Evolutionary conservation across 2,113 vertebrate species (phyloP).

Genomic region (Lepisosteus oculatus): DNA sequence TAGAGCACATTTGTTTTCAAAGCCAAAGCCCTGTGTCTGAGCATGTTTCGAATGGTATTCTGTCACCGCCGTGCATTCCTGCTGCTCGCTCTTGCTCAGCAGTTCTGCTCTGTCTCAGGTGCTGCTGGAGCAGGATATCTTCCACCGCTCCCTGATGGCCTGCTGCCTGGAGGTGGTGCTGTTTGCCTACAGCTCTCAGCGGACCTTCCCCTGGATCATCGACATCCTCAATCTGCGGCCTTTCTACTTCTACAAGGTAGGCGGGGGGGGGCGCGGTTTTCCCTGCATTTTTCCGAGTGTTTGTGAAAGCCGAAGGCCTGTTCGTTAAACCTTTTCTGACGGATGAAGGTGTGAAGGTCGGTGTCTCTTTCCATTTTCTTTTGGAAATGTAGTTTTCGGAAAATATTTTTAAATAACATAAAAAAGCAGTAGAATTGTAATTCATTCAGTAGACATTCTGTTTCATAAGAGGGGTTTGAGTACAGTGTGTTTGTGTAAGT

Average conservation of each 20-base stretch:
- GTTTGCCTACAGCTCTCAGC: constrained; percentile 90
- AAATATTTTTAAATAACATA: no score
- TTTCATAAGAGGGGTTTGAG: not conserved
- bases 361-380: no score
- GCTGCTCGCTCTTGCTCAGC: not conserved
- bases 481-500: not conserved
- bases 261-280: not conserved
- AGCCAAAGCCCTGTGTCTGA: not conserved
- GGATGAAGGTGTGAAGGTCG: no score
- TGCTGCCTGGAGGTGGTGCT: constrained; percentile 95
- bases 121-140: constrained; percentile 88
- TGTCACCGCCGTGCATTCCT: no score
- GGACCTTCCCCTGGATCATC: constrained; percentile 94
- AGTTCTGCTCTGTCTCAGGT: constrained; percentile 57
- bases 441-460: no score
- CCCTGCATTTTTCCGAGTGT: no score
- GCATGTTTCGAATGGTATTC: not conserved
- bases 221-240: constrained; percentile 76
- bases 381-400: no score
- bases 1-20: no score
- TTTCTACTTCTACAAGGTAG: constrained; percentile 96
- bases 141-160: constrained; percentile 86
- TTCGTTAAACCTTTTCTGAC: no score
- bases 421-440: no score
- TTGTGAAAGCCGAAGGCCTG: not conserved